Base-by-base conservation (phyloP, 2,888 invertebrate genomes). In the Patella depressa region DNA sequence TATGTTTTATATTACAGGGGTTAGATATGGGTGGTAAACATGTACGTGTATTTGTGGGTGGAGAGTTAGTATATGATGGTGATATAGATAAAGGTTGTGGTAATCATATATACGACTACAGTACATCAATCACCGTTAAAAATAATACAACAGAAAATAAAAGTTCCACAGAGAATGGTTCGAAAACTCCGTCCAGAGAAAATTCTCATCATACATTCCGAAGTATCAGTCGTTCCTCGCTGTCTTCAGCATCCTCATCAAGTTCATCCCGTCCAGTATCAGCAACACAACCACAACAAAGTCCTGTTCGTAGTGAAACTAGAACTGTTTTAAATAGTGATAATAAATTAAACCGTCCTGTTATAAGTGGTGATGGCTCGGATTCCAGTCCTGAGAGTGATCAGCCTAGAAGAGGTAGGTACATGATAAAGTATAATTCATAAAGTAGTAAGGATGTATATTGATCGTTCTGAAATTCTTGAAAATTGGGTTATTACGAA, bases 31-130 rank as follows among this genome's bases (percentile, higher is more conserved):
- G 91, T 45, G 89, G 87, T 12, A 87, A 86, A 72, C 85, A 88
- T 74, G 81, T 89, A 29, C 78, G 84, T 53, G 82, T 91, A 45
- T 85, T 82, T 78, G 80, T 90, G 53, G 88, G 86, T 55, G 87
- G 86, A 19, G 83, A 86, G 19, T 78, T 89, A 14, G 82, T 90
- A 69, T 91, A 86, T 81, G 85, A 84, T 78, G 91, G 90, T 11
- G 85, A 88, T 34, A 77, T 91, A 24, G 90, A 91, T 73, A 91
- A 91, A 82, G 91, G 90, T n/a, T 91, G 90, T 84, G 91, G 91
- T 4, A 91, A 91, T 72, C 90, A 91, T 73, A 89, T 91, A 71
- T 91, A 90, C 85, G 91, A 91, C 83, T 91, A 90, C 78, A 85
- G 90, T 79, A 87, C 87, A 77, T 84, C 82, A 45, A 88, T 90